Base-by-base conservation (phyloP, 2,888 invertebrate genomes). In the Hirtodrosophila cameraria region DNA sequence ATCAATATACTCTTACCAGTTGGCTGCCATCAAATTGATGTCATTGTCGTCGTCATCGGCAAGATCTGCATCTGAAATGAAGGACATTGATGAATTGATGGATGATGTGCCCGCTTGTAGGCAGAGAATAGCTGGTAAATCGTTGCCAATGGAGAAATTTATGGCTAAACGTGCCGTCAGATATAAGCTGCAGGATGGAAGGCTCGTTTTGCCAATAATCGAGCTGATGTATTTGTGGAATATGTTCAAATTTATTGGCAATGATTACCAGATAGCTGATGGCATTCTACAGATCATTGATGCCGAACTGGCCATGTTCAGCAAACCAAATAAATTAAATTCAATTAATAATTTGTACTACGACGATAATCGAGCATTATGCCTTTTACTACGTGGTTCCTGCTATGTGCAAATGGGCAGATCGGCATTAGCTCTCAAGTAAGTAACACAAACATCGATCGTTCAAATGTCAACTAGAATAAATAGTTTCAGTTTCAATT, bases 141-240 rank as follows among this genome's bases (percentile, higher is more conserved):
- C 98, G 0, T 91, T 99, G 69, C 99, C 99, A 1, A 95, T 98
- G 94, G 99, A 99, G 91, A 99, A 99, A 90, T 99, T 98, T 91
- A 95, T 96, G 38, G 94, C 96, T n/a, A 95, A 94, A 87, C 96
- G 97, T 77, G 94, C 97, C 36, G 94, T 94, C 71, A 93, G 97
- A 45, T 98, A 94, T 91, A 93, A 94, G 64, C 92, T 93, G 28
- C 97, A 97, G 89, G 93, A 94, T 45, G 93, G 94, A 46, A 92
- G 92, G 31, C 92, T 99, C 16, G 91, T 95, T 3, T 92, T 98
- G 75, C 98, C 99, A 1, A 95, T 95, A 13, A 92, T 97, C 69
- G 99, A 99, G 91, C 92, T 98, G 62, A 93, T 98, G 89, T 98
- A 96, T 88, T 92, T 98, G 5, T 98, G 98, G 98, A 98, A 98